phyloP scores from a whole-genome alignment of 2,113 vertebrate species.

The Mastomys coucha region DNA sequence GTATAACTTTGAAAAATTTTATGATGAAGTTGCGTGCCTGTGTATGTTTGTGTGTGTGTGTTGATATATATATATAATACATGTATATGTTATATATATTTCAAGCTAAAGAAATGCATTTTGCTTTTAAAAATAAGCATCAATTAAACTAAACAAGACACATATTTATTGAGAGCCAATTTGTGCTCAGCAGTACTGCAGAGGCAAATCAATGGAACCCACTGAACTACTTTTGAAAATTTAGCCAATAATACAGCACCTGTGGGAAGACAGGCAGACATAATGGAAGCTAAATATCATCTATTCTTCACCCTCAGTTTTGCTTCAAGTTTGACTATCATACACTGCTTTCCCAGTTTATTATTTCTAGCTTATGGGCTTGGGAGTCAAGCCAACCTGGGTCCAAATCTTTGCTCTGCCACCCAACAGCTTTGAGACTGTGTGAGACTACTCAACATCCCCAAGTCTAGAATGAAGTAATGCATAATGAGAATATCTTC shows the following conservation, averaged over 20 bases:
- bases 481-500: conserved; percentile 15
- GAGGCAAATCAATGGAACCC: not conserved
- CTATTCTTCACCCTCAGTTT: not conserved
- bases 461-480: not conserved
- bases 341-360: not conserved
- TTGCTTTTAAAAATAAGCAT: conserved; percentile 24
- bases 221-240: not conserved
- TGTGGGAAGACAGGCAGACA: not conserved
- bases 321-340: not conserved
- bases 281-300: not conserved
- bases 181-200: not conserved
- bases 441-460: not conserved
- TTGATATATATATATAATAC: not conserved
- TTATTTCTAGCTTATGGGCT: not conserved
- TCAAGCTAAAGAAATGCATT: not conserved
- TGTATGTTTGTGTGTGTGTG: not conserved
- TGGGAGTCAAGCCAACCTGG: not conserved
- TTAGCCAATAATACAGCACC: not conserved
- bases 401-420: not conserved
- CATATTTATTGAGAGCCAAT: not conserved
- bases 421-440: not conserved
- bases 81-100: too few relatives aligned
- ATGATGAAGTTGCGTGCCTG: not conserved
- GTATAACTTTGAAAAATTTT: not conserved
- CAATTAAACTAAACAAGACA: not conserved